A percentile compares a stretch with the other conserved stretches of the same genome.
Conservation (phyloP, 2,888 invertebrate genomes). For the Malacosoma neustria region DNA sequence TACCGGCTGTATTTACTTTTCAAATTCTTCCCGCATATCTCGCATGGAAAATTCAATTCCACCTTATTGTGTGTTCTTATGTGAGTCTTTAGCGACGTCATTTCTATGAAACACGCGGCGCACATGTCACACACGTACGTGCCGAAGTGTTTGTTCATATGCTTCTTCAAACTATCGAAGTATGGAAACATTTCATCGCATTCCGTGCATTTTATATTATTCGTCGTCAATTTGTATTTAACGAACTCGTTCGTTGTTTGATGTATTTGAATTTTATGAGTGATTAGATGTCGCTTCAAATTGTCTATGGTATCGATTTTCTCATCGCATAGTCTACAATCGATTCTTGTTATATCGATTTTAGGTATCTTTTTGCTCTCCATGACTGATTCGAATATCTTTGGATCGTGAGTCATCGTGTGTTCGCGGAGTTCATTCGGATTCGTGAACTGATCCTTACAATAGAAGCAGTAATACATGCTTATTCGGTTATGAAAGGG, state of each 20-base stretch:
- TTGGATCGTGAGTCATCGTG: conserved; percentile 47
- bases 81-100: conserved; percentile 56
- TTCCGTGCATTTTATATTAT: conserved; percentile 48
- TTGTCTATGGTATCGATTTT: conserved; percentile 42
- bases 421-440: conserved; percentile 50
- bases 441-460: conserved; percentile 54
- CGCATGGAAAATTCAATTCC: conserved; percentile 62
- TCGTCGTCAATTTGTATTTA: conserved; percentile 42
- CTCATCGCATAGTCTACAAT: conserved; percentile 48
- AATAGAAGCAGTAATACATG: conserved; percentile 60
- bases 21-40: conserved; percentile 58
- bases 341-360: conserved; percentile 56
- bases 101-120: conserved; percentile 60
- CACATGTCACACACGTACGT: conserved; percentile 55
- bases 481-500: conserved; percentile 54
- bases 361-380: conserved; percentile 55
- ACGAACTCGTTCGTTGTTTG: conserved; percentile 48
- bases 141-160: conserved; percentile 56
- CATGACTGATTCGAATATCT: conserved; percentile 38
- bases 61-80: conserved; percentile 55
- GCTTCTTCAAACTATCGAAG: conserved; percentile 45
- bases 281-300: conserved; percentile 39
- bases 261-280: conserved; percentile 30
- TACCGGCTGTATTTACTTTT: conserved; percentile 53
- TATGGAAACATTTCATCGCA: conserved; percentile 47